Evolutionary conservation across 2,797 vertebrate genomes (phyloP).

Genomic region (Mycteria americana): DNA sequence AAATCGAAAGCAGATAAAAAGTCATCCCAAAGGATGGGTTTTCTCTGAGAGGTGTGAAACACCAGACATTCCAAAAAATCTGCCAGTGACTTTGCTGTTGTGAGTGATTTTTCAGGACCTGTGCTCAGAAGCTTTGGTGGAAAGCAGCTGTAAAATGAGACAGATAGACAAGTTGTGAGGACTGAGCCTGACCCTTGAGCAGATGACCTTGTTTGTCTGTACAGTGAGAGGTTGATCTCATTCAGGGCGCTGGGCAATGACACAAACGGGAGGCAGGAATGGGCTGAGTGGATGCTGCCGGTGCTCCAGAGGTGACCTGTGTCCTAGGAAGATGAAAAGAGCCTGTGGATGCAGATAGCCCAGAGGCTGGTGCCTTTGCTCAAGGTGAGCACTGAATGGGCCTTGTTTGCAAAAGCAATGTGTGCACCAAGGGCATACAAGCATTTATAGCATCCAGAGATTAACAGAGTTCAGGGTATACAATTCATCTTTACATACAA

Average conservation of each 20-base stretch:
- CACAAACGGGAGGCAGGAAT: neutral
- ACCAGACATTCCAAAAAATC: neutral
- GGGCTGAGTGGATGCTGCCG: neutral
- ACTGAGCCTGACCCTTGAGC: neutral
- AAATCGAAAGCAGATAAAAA: neutral
- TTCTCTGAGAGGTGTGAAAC: neutral
- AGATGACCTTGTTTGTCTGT: neutral
- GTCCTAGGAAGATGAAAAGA: neutral
- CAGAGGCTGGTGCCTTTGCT: neutral
- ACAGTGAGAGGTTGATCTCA: neutral
- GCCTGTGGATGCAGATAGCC: neutral
- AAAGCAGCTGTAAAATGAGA: neutral
- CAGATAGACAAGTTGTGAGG: neutral
- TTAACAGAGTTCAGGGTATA: conserved; percentile 2
- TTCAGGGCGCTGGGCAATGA: neutral
- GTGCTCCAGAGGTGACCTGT: neutral
- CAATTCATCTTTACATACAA: conserved; percentile 2
- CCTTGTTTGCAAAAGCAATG: neutral
- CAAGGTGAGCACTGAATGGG: neutral
- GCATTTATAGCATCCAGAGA: conserved; percentile 3
- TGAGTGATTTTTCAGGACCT: neutral
- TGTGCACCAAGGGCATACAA: neutral
- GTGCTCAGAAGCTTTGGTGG: neutral
- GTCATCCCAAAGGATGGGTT: neutral
- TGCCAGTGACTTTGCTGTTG: neutral